Base-by-base conservation (phyloP, 2,797 vertebrate genomes). In the Enteromius trimaculatus region DNA sequence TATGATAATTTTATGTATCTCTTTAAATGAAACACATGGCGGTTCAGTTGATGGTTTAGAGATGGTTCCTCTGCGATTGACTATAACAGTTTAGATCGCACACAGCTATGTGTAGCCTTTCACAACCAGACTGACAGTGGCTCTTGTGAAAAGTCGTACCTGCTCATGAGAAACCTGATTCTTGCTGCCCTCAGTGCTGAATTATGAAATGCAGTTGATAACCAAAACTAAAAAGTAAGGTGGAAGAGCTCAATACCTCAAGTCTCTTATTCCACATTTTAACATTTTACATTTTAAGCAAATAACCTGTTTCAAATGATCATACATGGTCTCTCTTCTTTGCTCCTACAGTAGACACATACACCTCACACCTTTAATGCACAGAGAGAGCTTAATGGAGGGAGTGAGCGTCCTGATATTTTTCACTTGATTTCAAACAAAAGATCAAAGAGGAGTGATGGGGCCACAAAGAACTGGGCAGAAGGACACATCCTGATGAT, bases 381-480 rank as follows among this genome's bases (percentile, higher is more conserved):
- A 5, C 8, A 55, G 5, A 34, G 17, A 79, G 68, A 29, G 29
- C 26, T 62, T 69, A 34, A 71, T 79, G 65, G 69, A 66, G 70
- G 17, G 51, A 81, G 74, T 51, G 34, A 37, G 37, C 37, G 7
- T 72, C 79, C 55, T 60, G 14, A 64, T 76, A 81, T 80, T 66
- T 85, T 86, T 81, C 53, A 82, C 44, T 80, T 90, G 79, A 86
- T 70, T 85, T 83, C 51, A 81, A 85, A 47, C 53, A 64, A 82
- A 49, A 82, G 70, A 85, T 55, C 31, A 80, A 86, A 88, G 64
- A 80, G 77, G 72, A 75, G 80, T 80, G 85, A 88, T 82, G n/a
- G 34, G 76, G 68, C 75, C 76, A 26, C 64, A 1, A 9, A 76
- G 14, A 53, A 51, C 76, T 83, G 66, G 51, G 42, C 70, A 80